Evolutionary conservation across 2,797 vertebrate species (phyloP).

Genomic region (Orestias chungarensis): DNA sequence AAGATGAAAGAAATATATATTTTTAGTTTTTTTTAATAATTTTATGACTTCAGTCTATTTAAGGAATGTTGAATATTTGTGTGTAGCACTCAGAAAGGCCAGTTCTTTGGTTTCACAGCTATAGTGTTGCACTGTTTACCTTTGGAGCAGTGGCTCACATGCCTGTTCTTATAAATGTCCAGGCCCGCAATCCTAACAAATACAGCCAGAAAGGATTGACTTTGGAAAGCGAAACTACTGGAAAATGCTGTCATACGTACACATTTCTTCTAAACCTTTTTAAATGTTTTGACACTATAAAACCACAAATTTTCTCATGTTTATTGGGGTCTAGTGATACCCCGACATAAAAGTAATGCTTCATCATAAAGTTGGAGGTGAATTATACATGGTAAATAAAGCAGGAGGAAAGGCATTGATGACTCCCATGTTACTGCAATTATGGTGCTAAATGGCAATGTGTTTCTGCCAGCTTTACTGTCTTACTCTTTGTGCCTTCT

Average conservation of each 20-base stretch:
- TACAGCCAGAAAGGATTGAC: neutral
- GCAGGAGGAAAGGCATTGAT: neutral
- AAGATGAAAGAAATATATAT: slow-evolving; percentile 60
- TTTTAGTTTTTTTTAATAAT: slow-evolving; percentile 31
- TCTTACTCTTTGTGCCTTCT: neutral
- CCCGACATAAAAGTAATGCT: neutral
- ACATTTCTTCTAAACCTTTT: neutral
- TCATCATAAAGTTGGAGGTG: neutral
- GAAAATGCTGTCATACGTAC: neutral
- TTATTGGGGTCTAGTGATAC: neutral
- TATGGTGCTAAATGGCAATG: neutral
- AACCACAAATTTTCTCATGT: neutral
- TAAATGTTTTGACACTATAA: neutral
- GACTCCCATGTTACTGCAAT: neutral
- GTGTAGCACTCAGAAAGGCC: slow-evolving; percentile 10
- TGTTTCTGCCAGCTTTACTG: neutral
- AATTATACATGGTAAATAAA: neutral
- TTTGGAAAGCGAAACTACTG: neutral
- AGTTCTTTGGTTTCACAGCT: slow-evolving; percentile 27
- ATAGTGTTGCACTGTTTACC: slow-evolving; percentile 29
- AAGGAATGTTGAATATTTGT: slow-evolving; percentile 46
- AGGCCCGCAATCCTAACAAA: neutral
- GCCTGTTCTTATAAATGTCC: neutral
- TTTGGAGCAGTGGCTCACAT: slow-evolving; percentile 15
- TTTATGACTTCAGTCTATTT: slow-evolving; percentile 50